Base-by-base conservation (phyloP, 2,113 vertebrate genomes). In the Thunnus thynnus region DNA sequence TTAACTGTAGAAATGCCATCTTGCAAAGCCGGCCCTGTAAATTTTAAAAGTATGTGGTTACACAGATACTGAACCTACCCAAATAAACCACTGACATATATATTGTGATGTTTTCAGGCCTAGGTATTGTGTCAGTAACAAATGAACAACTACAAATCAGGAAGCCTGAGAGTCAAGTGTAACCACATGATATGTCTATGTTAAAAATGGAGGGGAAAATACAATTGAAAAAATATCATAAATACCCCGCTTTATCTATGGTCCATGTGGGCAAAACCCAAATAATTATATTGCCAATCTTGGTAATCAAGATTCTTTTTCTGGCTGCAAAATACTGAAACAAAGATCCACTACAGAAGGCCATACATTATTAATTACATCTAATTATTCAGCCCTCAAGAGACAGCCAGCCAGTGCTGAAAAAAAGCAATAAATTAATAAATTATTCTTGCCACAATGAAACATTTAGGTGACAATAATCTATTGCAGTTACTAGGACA, bases 301-400 rank as follows among this genome's bases (percentile, higher is more conserved):
- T 32, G 2, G 27, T 17, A 72, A 72, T 47, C 2, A 46, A 47
- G 8, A 69, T 27, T 2, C 20, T 41, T 67, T 60, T 71, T 57
- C 25, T 61, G 22, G 5, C 14, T 32, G 36, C 17, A 55, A 72
- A 63, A 62, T 22, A 54, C 8, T 18, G 4, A 46, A 25, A 30
- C 61, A 27, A 55, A 55, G 18, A 36, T 58, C 16, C 51, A 58
- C 44, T 58, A 27, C 17, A 76, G 25, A 17, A 51, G 5, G 13
- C 56, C 67, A 62, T 71, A 63, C 14, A 84, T 66, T 58, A 76
- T 58, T 76, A 72, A 87, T 60, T 46, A 11, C 7, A 52, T 61
- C 63, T 57, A 79, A 64, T 62, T 70, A 83, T 80, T 86, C 68
- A 83, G 36, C 20, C 12, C 56, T 64, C 8, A 57, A 55, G 67